Base-by-base conservation (phyloP, 1,140 invertebrate species). In the Nilaparvata lugens region DNA sequence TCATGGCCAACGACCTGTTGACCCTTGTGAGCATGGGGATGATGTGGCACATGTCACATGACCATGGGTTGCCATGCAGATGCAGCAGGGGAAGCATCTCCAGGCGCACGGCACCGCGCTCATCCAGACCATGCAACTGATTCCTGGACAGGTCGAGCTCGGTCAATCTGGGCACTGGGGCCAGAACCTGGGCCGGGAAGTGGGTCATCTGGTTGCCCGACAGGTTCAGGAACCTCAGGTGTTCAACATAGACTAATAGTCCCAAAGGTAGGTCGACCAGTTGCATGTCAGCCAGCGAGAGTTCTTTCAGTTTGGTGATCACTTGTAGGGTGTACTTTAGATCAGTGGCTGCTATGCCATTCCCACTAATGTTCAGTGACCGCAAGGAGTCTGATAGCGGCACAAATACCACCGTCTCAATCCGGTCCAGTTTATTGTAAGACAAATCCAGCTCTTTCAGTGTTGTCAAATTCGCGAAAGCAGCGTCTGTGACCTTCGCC, bases 391-490 rank as follows among this genome's bases (percentile, higher is more conserved):
- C 79, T 4, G 81, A 76, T 4, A 84, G 67, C 0, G 82, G 81
- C 14, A 77, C 71, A 58, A 87, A 79, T 0, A 80, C 78, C 56
- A 77, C 74, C 19, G 79, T 70, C 68, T 86, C 82, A 42, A 87
- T 76, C 16, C 78, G 76, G 62, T 82, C 79, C 53, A 89, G 75
- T 71, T 86, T 85, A 67, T 90, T 90, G 70, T 85, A 83, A 55
- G 84, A 82, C 25, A 90, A 75, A 69, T 90, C 86, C 60, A 89
- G 70, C 64, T 83, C 80, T 45, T 77, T 73, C 35, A 86, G 75
- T 59, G 79, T 76, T 4, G 82, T 82, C 56, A 86, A 74, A 71
- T 88, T 86, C 53, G 78, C 74, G 66, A 90, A 87, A 38, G 86
- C 83, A 55, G 79, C 78, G 23, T 81, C 78, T 35, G 84, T 82